Evolutionary conservation across 2,113 vertebrate species (phyloP).

Genomic region (Plestiodon gilberti): DNA sequence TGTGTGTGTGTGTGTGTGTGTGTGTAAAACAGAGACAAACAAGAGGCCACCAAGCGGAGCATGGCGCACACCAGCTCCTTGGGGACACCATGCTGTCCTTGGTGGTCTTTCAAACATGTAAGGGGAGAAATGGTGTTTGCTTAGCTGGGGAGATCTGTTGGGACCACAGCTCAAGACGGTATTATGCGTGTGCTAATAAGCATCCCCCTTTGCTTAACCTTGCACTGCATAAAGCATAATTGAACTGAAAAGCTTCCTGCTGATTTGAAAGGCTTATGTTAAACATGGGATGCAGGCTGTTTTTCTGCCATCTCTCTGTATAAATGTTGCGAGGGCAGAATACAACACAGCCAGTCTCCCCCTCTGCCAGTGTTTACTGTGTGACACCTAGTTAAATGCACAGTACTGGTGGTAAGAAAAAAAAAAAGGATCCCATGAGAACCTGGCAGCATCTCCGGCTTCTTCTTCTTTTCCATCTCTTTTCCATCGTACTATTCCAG

Average conservation of each 20-base stretch:
- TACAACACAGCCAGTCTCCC: neutral
- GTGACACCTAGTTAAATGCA: slow-evolving; percentile 51
- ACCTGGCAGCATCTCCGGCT: slow-evolving; percentile 13
- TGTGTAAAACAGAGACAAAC: neutral
- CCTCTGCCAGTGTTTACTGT: slow-evolving; percentile 39
- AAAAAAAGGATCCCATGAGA: slow-evolving; percentile 46
- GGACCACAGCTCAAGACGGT: slow-evolving; percentile 29
- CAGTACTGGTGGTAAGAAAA: slow-evolving; percentile 45
- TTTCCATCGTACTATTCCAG: slow-evolving; percentile 34
- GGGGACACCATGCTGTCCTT: neutral
- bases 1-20: neutral
- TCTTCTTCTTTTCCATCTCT: slow-evolving; percentile 36
- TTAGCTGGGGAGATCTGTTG: slow-evolving; percentile 31
- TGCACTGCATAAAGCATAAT: slow-evolving; percentile 63
- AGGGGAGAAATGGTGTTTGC: neutral
- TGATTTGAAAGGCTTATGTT: slow-evolving; percentile 63
- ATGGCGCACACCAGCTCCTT: neutral
- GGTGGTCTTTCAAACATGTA: neutral
- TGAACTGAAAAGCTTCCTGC: slow-evolving; percentile 61
- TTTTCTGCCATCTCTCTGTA: slow-evolving; percentile 24
- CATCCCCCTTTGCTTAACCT: slow-evolving; percentile 53
- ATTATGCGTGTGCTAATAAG: slow-evolving; percentile 56
- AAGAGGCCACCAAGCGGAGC: neutral
- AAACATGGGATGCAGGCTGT: slow-evolving; percentile 47
- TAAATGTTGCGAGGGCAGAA: slow-evolving; percentile 21